Conservation (phyloP, 2,888 invertebrate genomes). For the Tholera decimalis region DNA sequence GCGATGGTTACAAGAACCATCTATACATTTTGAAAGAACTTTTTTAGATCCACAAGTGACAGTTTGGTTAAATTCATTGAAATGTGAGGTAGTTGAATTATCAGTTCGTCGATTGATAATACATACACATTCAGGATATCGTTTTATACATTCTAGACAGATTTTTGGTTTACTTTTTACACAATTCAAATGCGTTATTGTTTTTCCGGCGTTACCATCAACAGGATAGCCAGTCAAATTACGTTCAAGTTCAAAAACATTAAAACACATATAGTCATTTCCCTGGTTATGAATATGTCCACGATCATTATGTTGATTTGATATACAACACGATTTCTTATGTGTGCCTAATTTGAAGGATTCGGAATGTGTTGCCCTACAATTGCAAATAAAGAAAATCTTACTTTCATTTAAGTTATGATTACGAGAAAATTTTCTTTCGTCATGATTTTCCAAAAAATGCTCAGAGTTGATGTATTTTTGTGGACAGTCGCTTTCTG, state of each 20-base stretch:
- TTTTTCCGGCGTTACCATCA: background rate
- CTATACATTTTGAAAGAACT: background rate
- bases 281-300: background rate
- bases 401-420: background rate
- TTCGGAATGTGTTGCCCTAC: background rate
- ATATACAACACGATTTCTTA: background rate
- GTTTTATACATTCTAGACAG: background rate
- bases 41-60: background rate
- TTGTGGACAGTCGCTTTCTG: background rate
- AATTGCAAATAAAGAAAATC: background rate
- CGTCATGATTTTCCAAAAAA: background rate
- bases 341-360: background rate
- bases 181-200: slow-evolving; percentile 2
- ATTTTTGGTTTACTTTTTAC: slow-evolving; percentile 1
- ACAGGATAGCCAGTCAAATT: background rate
- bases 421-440: background rate
- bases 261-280: slow-evolving; percentile 13
- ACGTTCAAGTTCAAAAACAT: slow-evolving; percentile 5
- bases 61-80: background rate
- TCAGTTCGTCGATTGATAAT: background rate
- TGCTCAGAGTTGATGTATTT: background rate
- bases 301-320: background rate
- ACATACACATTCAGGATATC: background rate
- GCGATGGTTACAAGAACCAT: background rate
- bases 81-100: background rate